Evolutionary conservation across 2,888 invertebrate species (phyloP), one percentile per base, ranked within the genome.

Genomic region (Megastigmus dorsalis): DNA sequence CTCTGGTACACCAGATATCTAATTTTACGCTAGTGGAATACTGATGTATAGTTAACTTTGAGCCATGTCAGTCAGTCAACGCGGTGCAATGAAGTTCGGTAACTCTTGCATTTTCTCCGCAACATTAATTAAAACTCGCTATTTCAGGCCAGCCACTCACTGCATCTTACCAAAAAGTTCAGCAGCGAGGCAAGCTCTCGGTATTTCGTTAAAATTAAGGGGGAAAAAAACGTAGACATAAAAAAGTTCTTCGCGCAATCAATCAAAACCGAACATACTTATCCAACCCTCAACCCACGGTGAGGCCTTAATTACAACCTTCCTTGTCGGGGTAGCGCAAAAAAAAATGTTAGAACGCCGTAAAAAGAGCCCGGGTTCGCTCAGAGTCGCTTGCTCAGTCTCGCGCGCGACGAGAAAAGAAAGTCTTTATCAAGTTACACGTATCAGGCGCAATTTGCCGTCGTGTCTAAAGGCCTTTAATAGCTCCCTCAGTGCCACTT

Each of bases 401-500:
- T n/a, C n/a, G n/a, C n/a, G n/a, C n/a, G n/a, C n/a, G n/a, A n/a
- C 6, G 43, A 20, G 26, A 41, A 57, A 26, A 57, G 55, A 70
- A 70, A 66, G 66, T 71, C 71, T 75, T 75, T 75, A 75, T 75
- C 75, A 62, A 67, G 67, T 71, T 70, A 67, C 55, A 66, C 55
- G 62, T 71, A 75, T 75, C 75, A 20, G 55, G 67, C 28, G 71
- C 71, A 75, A 75, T 75, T 75, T 75, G 62, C 71, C 62, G 48
- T 65, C 74, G 59, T 60, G 69, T 74, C 74, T 74, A 59, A 74
- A 59, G 65, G 69, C 65, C 36, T 74, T 65, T 74, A 74, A 74
- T 74, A 69, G 74, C 59, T 23, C 69, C 48, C 54, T 66, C 73
- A 52, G 67, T 62, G 72, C 72, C 57, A 66, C 72, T 77, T 65